Conservation (phyloP, 2,888 invertebrate species). For the Dasypogon diadema region DNA sequence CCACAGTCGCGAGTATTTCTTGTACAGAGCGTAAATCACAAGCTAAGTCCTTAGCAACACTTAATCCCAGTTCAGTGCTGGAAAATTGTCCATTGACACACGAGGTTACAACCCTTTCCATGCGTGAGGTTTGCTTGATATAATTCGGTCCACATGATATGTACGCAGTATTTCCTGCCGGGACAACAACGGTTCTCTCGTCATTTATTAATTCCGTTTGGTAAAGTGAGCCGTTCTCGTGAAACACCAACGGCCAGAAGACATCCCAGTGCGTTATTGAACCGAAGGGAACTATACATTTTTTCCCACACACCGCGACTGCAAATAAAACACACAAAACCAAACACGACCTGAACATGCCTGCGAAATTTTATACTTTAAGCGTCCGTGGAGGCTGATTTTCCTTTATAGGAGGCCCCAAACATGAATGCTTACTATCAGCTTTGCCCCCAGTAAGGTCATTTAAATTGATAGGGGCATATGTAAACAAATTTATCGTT, state of each 20-base stretch:
- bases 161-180: not conserved
- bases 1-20: slow-evolving; percentile 59
- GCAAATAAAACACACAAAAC: not conserved
- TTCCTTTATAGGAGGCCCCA: not conserved
- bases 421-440: not conserved
- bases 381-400: not conserved
- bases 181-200: slow-evolving; percentile 43
- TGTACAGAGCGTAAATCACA: slow-evolving; percentile 62
- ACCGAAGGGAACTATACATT: slow-evolving; percentile 57
- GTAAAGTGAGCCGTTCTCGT: slow-evolving; percentile 56
- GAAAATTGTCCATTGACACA: slow-evolving; percentile 57
- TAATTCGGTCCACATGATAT: slow-evolving; percentile 49
- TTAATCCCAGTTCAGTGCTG: not conserved
- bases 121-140: slow-evolving; percentile 50
- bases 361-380: not conserved
- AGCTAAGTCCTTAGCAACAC: slow-evolving; percentile 52
- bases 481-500: not conserved
- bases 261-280: slow-evolving; percentile 56
- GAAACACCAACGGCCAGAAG: slow-evolving; percentile 58
- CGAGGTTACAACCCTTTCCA: slow-evolving; percentile 53
- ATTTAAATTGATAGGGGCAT: not conserved
- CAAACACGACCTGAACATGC: not conserved
- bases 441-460: not conserved
- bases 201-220: slow-evolving; percentile 24
- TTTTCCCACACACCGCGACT: not conserved